Evolutionary conservation across 2,888 invertebrate species (phyloP), one percentile per base, ranked within the genome.

Genomic region (Coelinius sp.): DNA sequence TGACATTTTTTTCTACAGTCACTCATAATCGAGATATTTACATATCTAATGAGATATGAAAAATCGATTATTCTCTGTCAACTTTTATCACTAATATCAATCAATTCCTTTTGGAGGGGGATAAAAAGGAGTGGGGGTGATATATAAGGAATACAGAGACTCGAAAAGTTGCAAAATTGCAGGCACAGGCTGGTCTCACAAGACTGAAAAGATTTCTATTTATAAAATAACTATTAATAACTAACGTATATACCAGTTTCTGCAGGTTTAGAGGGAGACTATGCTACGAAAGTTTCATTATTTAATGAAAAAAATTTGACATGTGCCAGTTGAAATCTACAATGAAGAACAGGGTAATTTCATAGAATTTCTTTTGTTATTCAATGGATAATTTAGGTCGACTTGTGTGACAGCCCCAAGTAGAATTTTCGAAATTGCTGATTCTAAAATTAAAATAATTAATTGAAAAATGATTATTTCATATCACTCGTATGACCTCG

Each of bases 191-290:
- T 14, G 20, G 17, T 17, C 17, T 59, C 31, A 59, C 59, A 20
- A 59, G 59, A 59, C 59, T 31, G 17, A 59, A 59, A 59, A 59
- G 20, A n/a, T 31, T 59, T 59, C 59, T 59, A 59, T 59, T 59
- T 59, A 59, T 59, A 59, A 59, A 31, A 3, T n/a, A n/a, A 35
- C 59, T 59, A 59, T 59, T 59, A 59, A 59, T 59, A 59, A 59
- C 17, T 59, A 59, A 59, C 31, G 59, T 59, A 59, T 59, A 59
- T 35, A 59, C 59, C 17, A 10, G 31, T 31, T 49, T 59, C 59
- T 59, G 10, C 59, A 35, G 31, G 35, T 59, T 35, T 12, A n/a
- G 17, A 31, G 31, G 2, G n/a, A 14, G 20, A 56, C 12, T 56
- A n/a, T 24, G 27, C n/a, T 31, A 25, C 31, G 8, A 7, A 12